Percentiles rank a stretch among this genome's conserved stretches.
phyloP scores from a whole-genome alignment of 2,888 invertebrate species.

The Chloroclysta siterata region DNA sequence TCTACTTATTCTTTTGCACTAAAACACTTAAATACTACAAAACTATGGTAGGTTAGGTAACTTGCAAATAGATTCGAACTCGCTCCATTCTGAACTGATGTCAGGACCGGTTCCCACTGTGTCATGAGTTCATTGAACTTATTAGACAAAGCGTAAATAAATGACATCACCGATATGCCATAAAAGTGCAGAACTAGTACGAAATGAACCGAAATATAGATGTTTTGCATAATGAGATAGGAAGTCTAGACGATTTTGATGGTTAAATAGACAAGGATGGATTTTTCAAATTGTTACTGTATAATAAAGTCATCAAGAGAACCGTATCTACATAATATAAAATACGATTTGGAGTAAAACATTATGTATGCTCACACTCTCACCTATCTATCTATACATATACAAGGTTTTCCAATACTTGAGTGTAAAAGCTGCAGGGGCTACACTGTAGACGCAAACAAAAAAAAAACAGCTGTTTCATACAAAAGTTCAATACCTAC shows the following conservation, averaged over 20 bases:
- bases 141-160: not conserved
- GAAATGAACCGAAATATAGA: constrained; percentile 10
- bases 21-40: not conserved
- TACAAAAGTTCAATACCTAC: no score
- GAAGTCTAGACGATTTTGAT: constrained; percentile 28
- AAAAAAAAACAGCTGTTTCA: no score
- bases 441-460: no score
- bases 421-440: no score
- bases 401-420: no score
- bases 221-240: constrained; percentile 20
- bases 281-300: not conserved
- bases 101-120: constrained; percentile 5
- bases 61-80: not conserved
- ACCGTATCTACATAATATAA: not conserved
- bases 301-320: not conserved
- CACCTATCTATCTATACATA: no score
- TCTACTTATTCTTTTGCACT: no score
- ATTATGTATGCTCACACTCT: no score
- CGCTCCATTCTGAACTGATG: not conserved
- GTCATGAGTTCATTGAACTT: constrained; percentile 10
- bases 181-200: constrained; percentile 3
- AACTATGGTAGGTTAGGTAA: not conserved
- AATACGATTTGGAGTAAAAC: not conserved
- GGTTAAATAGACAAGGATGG: constrained; percentile 17
- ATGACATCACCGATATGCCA: constrained; percentile 3